These are phyloP conservation scores for Agrotis clavis DNA, from an alignment of 2,888 invertebrate species.

Conservation along the genomic window DNA sequence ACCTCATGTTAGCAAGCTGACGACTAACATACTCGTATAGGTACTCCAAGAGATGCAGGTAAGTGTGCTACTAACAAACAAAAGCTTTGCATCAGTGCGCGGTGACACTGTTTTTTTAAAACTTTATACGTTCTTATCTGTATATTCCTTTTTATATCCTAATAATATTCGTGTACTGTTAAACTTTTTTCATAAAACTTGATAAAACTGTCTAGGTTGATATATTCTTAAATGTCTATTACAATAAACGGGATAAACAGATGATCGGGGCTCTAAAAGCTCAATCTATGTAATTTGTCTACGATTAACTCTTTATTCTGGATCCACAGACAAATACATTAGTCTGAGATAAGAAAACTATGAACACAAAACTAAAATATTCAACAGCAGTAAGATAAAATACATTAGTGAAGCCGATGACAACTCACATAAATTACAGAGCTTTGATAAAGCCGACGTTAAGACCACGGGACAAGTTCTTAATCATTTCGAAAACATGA, in stretches of 20 bases:
- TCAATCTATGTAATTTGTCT: constrained; percentile 39
- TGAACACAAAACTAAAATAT: constrained; percentile 59
- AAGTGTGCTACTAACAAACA: constrained; percentile 59
- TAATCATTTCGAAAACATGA: constrained; percentile 77
- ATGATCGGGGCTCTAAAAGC: constrained; percentile 33
- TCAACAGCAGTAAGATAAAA: constrained; percentile 75
- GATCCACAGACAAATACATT: constrained; percentile 39
- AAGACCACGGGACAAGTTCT: constrained; percentile 73
- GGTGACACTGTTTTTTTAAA: constrained; percentile 26
- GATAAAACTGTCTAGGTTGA: not conserved
- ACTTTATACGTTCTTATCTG: not conserved
- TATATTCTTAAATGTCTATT: not conserved
- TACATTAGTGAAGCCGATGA: constrained; percentile 76
- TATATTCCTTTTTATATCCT: constrained; percentile 3
- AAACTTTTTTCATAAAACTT: not conserved
- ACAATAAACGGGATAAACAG: constrained; percentile 30
- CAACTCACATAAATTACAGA: constrained; percentile 80
- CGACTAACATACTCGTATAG: constrained; percentile 64
- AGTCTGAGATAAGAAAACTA: constrained; percentile 53
- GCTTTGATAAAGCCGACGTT: constrained; percentile 82
- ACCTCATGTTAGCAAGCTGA: constrained; percentile 40
- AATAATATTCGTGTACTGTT: not conserved
- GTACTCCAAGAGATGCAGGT: constrained; percentile 42
- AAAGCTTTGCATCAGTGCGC: constrained; percentile 25
- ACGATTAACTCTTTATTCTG: constrained; percentile 42